These are phyloP conservation scores for Ectemnius lituratus DNA, from an alignment of 2,888 invertebrate species.

Conservation along the genomic window DNA sequence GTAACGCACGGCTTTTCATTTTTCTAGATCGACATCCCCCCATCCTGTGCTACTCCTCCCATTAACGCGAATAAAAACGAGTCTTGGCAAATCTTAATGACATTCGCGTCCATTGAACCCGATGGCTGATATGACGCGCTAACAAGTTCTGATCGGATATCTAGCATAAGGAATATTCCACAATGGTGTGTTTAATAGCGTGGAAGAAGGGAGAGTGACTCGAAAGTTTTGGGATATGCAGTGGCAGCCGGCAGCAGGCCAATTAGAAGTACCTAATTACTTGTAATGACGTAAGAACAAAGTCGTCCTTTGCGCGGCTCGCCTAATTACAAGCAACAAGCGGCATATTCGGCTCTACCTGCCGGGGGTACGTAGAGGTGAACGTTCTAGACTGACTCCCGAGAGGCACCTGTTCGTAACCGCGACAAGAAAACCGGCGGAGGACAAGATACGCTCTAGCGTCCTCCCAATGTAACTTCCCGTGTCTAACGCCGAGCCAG, in stretches of 20 bases:
- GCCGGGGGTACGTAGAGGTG: slow-evolving; percentile 52
- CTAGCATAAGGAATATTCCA: too few species aligned
- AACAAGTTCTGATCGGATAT: too few species aligned
- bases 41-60: too few species aligned
- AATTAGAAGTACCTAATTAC: not conserved
- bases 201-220: too few species aligned
- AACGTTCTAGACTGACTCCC: slow-evolving; percentile 58
- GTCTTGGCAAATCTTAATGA: too few species aligned
- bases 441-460: slow-evolving; percentile 29
- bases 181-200: too few species aligned
- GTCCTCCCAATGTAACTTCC: slow-evolving; percentile 1
- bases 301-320: slow-evolving; percentile 15
- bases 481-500: slow-evolving; percentile 3
- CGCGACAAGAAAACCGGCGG: slow-evolving; percentile 51
- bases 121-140: too few species aligned
- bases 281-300: not conserved
- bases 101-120: too few species aligned
- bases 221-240: too few species aligned
- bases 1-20: slow-evolving; percentile 33
- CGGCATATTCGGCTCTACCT: slow-evolving; percentile 51
- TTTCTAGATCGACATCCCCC: slow-evolving; percentile 30
- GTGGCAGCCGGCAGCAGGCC: too few species aligned
- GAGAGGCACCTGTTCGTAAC: slow-evolving; percentile 54
- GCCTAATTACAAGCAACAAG: slow-evolving; percentile 47
- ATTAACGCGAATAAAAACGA: too few species aligned